phyloP scores from a whole-genome alignment of 2,113 vertebrate species.

The Notechis scutatus region DNA sequence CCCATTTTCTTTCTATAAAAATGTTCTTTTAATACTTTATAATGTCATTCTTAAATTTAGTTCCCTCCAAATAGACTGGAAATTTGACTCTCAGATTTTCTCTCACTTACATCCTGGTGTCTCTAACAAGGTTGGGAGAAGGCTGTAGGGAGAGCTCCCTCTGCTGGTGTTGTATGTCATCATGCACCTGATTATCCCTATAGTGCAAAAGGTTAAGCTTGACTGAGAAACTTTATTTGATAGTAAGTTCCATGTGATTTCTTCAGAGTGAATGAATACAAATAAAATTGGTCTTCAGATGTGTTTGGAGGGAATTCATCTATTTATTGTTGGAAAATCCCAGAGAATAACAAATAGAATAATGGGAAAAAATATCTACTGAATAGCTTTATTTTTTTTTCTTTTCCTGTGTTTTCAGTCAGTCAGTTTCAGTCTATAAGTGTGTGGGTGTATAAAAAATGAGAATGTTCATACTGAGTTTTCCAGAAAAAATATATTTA shows the following conservation, averaged over 20 bases:
- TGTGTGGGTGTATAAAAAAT: not conserved
- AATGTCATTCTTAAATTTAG: not conserved
- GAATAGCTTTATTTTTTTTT: constrained; percentile 11
- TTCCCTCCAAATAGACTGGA: not conserved
- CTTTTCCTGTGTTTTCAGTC: not conserved
- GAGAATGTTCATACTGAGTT: constrained; percentile 4
- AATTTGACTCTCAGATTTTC: not conserved
- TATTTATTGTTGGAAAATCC: constrained; percentile 18
- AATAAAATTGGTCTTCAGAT: not conserved
- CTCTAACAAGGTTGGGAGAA: not conserved
- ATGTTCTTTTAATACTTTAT: not conserved
- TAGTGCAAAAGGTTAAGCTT: not conserved
- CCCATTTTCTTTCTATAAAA: too few relatives aligned
- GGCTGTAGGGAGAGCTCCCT: not conserved
- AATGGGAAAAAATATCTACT: constrained; percentile 11
- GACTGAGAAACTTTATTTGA: not conserved
- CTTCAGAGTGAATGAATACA: not conserved
- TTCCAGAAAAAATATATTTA: constrained; percentile 28
- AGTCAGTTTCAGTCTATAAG: constrained; percentile 25
- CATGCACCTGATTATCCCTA: not conserved
- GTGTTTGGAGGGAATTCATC: not conserved
- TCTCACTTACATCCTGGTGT: not conserved
- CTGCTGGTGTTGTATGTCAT: not conserved
- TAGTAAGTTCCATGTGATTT: not conserved
- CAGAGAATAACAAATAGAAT: constrained; percentile 7